Conservation (phyloP, 2,113 vertebrate genomes). For the Phoxinus phoxinus region DNA sequence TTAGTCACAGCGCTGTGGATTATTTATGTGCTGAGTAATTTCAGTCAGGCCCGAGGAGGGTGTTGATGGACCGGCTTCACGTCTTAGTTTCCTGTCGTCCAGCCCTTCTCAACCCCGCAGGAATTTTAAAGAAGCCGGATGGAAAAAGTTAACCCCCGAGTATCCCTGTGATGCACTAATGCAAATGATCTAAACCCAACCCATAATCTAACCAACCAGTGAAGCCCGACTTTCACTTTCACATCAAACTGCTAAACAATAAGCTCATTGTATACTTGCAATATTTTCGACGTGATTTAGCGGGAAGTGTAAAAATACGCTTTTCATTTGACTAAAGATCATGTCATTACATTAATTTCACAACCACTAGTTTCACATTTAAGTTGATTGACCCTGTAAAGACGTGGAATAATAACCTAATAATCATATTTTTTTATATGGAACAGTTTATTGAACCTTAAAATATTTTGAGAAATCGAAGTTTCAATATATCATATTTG, state of each 20-base stretch:
- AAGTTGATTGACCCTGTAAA: not conserved
- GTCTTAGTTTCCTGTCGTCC: slow-evolving; percentile 25
- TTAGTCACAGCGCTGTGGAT: slow-evolving; percentile 66
- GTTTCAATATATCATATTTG: not conserved
- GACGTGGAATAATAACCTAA: not conserved
- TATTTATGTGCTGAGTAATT: slow-evolving; percentile 62
- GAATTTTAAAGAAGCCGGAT: not conserved
- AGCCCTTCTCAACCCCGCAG: not conserved
- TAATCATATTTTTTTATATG: too few relatives aligned
- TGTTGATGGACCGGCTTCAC: slow-evolving; percentile 9
- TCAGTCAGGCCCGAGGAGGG: slow-evolving; percentile 44
- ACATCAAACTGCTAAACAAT: not conserved
- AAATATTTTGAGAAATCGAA: too few relatives aligned
- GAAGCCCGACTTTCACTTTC: slow-evolving; percentile 41
- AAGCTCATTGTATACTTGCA: not conserved
- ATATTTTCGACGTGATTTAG: not conserved
- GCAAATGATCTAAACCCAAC: not conserved
- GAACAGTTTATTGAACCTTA: not conserved
- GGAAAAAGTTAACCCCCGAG: not conserved
- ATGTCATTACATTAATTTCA: too few relatives aligned
- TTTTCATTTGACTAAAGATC: not conserved
- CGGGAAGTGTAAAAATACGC: not conserved
- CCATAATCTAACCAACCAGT: not conserved
- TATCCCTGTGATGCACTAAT: not conserved
- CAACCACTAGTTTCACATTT: not conserved